A percentile compares a stretch with the other conserved stretches of the same genome.
Evolutionary conservation across 2,113 vertebrate genomes (phyloP).

Genomic region (Protomyctophum bolini): DNA sequence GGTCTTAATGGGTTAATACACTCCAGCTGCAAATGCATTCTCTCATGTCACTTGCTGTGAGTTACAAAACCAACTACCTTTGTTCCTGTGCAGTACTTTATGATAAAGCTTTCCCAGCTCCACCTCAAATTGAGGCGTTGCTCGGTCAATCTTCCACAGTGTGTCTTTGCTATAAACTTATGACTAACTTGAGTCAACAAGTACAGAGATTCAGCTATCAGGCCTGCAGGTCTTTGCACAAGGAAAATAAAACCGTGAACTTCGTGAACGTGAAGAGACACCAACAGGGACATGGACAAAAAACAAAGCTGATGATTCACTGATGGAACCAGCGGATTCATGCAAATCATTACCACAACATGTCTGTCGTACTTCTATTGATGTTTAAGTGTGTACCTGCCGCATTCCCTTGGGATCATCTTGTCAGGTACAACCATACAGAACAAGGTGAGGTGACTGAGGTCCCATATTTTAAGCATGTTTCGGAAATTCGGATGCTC

Average conservation of each 20-base stretch:
- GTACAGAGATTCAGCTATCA: conserved; percentile 28
- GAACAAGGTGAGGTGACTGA: no score
- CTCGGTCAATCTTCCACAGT: background rate
- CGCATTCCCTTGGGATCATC: background rate
- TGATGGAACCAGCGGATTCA: background rate
- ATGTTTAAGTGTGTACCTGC: background rate
- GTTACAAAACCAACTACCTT: conserved; percentile 38
- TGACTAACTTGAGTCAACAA: conserved; percentile 41
- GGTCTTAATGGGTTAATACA: background rate
- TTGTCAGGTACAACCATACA: no score
- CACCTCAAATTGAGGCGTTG: conserved; percentile 22
- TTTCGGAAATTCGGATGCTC: background rate
- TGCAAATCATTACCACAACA: background rate
- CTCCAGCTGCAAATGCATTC: background rate
- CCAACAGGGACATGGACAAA: conserved; percentile 38
- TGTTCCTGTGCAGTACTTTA: conserved; percentile 21
- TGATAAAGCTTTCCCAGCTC: conserved; percentile 27
- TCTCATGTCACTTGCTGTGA: conserved; percentile 36
- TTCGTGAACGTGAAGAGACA: conserved; percentile 27
- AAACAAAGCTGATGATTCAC: conserved; percentile 19
- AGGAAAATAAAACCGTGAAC: conserved; percentile 44
- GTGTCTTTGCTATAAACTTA: conserved; percentile 5
- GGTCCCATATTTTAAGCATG: no score
- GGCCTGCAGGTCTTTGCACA: background rate
- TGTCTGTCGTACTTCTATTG: background rate